These are phyloP conservation scores for Drusus annulatus DNA, from an alignment of 1,140 invertebrate genomes.

Conservation along the genomic window DNA sequence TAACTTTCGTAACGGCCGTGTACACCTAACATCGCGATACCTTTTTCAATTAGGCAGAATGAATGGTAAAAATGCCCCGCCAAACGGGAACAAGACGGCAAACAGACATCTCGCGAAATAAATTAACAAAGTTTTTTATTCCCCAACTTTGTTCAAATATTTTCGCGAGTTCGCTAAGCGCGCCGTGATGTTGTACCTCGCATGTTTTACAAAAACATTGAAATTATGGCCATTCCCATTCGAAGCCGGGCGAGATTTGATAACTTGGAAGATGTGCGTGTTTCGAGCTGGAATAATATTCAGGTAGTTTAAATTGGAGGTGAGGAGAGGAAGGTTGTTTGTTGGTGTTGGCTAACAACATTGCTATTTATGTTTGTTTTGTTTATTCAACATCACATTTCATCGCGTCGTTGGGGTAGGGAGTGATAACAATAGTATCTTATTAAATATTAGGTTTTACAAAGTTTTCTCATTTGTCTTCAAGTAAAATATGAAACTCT, in stretches of 20 bases:
- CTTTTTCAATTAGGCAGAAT: constrained; percentile 33
- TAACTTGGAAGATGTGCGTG: constrained; percentile 33
- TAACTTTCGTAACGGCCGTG: too few relatives aligned
- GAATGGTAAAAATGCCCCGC: constrained; percentile 14
- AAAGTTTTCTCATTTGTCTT: too few relatives aligned
- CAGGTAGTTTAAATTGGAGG: constrained; percentile 3
- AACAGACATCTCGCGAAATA: constrained; percentile 19
- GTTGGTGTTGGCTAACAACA: too few relatives aligned
- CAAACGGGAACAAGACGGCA: neutral
- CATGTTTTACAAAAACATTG: constrained; percentile 27
- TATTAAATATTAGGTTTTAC: too few relatives aligned
- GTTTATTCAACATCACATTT: too few relatives aligned
- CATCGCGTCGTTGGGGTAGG: too few relatives aligned
- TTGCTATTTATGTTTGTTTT: too few relatives aligned
- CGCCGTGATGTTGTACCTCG: constrained; percentile 18
- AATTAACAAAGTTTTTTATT: constrained; percentile 40
- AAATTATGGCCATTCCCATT: constrained; percentile 19
- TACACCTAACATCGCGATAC: neutral
- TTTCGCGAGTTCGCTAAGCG: constrained; percentile 31
- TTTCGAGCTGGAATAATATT: constrained; percentile 7
- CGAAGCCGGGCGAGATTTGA: constrained; percentile 26
- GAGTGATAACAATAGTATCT: too few relatives aligned
- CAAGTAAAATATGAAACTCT: too few relatives aligned
- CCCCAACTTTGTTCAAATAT: constrained; percentile 33
- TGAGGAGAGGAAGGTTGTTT: too few relatives aligned